Conservation (phyloP, 2,888 invertebrate genomes). For the Melanostoma scalare region DNA sequence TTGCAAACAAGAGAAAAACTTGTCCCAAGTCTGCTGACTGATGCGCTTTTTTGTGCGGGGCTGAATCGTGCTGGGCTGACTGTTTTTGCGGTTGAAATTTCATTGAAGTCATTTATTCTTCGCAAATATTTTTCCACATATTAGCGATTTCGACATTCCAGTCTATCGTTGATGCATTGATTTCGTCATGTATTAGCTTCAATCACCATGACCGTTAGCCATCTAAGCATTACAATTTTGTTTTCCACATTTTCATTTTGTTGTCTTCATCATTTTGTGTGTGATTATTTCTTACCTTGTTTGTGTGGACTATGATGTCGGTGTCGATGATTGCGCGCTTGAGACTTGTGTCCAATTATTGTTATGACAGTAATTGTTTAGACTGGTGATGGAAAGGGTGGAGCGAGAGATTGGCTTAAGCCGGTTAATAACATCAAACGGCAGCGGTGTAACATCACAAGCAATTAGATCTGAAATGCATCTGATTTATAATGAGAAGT, state of each 20-base stretch:
- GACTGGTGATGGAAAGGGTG: slow-evolving; percentile 36
- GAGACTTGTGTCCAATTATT: slow-evolving; percentile 55
- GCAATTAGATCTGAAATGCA: slow-evolving; percentile 18
- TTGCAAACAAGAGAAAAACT: too few species aligned
- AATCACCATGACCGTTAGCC: slow-evolving; percentile 67
- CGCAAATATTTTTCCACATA: slow-evolving; percentile 52
- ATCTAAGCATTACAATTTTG: slow-evolving; percentile 46
- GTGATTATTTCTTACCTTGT: not conserved
- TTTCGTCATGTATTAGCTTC: slow-evolving; percentile 53
- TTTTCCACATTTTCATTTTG: slow-evolving; percentile 16
- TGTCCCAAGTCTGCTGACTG: not conserved
- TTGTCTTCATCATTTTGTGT: not conserved
- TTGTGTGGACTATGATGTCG: not conserved
- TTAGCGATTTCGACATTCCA: slow-evolving; percentile 64
- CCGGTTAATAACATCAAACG: slow-evolving; percentile 30
- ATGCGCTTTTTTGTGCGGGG: too few species aligned
- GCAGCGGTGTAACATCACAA: slow-evolving; percentile 16
- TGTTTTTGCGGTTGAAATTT: too few species aligned
- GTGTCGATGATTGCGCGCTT: slow-evolving; percentile 19
- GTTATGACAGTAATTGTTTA: slow-evolving; percentile 64
- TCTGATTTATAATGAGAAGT: slow-evolving; percentile 25
- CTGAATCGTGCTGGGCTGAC: too few species aligned
- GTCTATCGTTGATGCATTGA: slow-evolving; percentile 14
- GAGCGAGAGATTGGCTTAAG: slow-evolving; percentile 9
- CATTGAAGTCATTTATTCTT: too few species aligned